phyloP scores from a whole-genome alignment of 2,797 vertebrate species.

The Urocyon cinereoargenteus region DNA sequence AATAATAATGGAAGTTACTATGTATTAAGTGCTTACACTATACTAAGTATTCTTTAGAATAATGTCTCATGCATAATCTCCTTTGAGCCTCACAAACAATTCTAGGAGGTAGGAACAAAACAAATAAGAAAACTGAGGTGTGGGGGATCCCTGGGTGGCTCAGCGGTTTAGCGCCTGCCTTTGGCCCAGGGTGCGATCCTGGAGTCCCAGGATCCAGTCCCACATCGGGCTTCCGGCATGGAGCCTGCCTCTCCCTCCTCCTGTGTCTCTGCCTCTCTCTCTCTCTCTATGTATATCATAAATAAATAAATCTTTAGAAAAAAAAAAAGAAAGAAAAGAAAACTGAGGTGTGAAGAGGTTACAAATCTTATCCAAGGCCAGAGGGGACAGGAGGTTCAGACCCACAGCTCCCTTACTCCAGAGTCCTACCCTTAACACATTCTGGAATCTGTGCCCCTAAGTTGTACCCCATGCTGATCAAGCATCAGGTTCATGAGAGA shows the following conservation, averaged over 20 bases:
- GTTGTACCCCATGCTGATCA: background rate
- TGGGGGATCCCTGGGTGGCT: no score
- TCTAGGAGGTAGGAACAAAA: background rate
- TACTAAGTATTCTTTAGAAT: background rate
- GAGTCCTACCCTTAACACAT: background rate
- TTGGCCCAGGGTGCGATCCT: no score
- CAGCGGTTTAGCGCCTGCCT: no score
- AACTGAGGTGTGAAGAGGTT: background rate
- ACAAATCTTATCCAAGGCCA: background rate
- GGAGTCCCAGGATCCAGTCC: no score
- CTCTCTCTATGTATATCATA: no score
- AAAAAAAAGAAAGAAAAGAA: no score
- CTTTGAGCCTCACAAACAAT: slow-evolving; percentile 11
- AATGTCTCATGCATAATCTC: background rate
- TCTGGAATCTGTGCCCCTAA: background rate
- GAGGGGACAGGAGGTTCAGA: background rate
- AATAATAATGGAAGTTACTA: background rate
- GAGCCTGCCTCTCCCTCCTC: no score
- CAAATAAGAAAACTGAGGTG: background rate
- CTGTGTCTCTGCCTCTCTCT: no score
- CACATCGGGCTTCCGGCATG: no score
- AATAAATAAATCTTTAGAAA: no score
- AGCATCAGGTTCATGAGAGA: background rate
- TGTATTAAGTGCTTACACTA: background rate
- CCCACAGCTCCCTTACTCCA: background rate